phyloP scores from a whole-genome alignment of 2,888 invertebrate genomes.

The Lumbricus terrestris region DNA sequence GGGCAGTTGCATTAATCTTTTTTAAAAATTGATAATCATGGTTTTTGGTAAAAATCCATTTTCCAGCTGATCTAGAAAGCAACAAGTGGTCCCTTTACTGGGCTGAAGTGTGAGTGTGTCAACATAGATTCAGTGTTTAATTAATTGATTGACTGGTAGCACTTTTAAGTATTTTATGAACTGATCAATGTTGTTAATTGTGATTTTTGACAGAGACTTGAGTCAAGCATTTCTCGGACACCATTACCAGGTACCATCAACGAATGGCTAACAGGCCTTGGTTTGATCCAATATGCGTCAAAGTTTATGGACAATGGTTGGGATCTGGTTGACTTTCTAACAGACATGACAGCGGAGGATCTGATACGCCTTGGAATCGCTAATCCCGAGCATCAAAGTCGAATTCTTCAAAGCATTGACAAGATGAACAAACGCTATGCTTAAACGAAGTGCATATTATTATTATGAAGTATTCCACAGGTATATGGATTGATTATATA shows the following conservation, averaged over 20 bases:
- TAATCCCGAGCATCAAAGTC: slow-evolving; percentile 42
- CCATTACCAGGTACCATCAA: slow-evolving; percentile 38
- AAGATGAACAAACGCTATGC: background rate
- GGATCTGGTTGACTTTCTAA: slow-evolving; percentile 45
- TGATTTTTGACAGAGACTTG: background rate
- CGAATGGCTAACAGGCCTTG: slow-evolving; percentile 51
- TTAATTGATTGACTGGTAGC: background rate
- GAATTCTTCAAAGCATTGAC: slow-evolving; percentile 42
- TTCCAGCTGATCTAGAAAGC: no score
- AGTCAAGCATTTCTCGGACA: background rate
- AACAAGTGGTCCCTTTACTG: no score
- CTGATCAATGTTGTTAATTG: no score
- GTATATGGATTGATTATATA: background rate
- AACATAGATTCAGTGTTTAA: background rate
- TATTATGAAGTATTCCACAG: background rate
- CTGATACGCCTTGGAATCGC: slow-evolving; percentile 45
- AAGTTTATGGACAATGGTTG: slow-evolving; percentile 50
- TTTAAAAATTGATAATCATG: no score
- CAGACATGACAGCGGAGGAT: slow-evolving; percentile 42
- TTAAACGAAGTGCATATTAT: background rate
- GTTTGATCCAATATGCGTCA: slow-evolving; percentile 47
- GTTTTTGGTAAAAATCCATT: no score
- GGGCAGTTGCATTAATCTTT: no score
- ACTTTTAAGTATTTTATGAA: background rate
- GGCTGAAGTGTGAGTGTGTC: no score